These are phyloP conservation scores for Eulithis testata DNA, from an alignment of 2,888 invertebrate species.

Conservation along the genomic window DNA sequence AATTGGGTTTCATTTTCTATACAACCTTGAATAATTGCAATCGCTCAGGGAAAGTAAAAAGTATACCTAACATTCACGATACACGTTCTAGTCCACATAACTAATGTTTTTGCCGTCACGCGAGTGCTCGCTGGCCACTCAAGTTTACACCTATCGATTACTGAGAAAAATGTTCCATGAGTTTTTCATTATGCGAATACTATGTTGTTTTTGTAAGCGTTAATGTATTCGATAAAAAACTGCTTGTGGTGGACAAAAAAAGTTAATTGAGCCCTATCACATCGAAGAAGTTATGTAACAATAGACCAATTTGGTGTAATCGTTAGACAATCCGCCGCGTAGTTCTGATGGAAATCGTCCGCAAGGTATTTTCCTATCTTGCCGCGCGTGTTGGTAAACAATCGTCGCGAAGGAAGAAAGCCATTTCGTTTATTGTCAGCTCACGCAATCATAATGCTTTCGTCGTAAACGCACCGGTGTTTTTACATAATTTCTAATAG, in stretches of 20 bases:
- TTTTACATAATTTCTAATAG: conserved; percentile 27
- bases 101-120: conserved; percentile 39
- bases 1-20: conserved; percentile 71
- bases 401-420: conserved; percentile 35
- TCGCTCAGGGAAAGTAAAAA: conserved; percentile 45
- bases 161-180: conserved; percentile 32
- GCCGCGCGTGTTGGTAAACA: conserved; percentile 34
- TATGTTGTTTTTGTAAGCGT: conserved; percentile 20
- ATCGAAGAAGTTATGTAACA: conserved; percentile 32
- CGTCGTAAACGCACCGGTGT: conserved; percentile 18
- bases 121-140: conserved; percentile 30
- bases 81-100: conserved; percentile 35
- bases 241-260: conserved; percentile 21
- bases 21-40: conserved; percentile 53
- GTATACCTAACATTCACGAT: conserved; percentile 36
- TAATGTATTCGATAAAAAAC: conserved; percentile 17
- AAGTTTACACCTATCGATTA: conserved; percentile 36
- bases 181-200: conserved; percentile 27
- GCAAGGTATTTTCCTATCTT: conserved; percentile 31
- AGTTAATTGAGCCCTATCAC: conserved; percentile 25
- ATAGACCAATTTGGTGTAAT: conserved; percentile 37
- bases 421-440: conserved; percentile 28
- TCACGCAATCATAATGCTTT: conserved; percentile 37
- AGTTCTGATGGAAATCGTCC: conserved; percentile 36
- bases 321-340: conserved; percentile 27